A percentile compares a stretch with the other conserved stretches of the same genome.
Evolutionary conservation across 2,797 vertebrate species (phyloP).

Genomic region (Eulemur coronatus): DNA sequence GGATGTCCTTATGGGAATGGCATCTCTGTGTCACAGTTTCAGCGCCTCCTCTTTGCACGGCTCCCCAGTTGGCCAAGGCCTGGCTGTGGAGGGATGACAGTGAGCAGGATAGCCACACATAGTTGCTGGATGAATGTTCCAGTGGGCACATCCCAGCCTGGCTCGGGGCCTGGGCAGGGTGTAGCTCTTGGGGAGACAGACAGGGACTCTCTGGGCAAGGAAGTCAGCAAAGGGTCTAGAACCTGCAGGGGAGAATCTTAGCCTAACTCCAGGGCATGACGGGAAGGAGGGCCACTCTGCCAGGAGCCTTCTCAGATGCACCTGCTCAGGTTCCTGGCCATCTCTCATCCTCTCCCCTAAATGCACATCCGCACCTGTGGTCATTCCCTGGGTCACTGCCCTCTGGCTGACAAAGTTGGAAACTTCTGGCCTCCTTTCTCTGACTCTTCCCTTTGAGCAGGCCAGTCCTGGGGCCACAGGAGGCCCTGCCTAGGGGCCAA

Average conservation of each 20-base stretch:
- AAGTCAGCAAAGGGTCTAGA: background rate
- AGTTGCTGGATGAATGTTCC: slow-evolving; percentile 25
- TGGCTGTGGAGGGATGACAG: background rate
- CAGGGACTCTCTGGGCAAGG: background rate
- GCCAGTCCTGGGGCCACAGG: background rate
- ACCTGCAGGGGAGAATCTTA: background rate
- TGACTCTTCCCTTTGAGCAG: background rate
- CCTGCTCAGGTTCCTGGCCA: background rate
- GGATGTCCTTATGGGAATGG: slow-evolving; percentile 34
- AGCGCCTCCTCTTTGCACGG: slow-evolving; percentile 7
- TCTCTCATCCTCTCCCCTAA: background rate
- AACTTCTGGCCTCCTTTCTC: background rate
- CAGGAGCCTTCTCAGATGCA: background rate
- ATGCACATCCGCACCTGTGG: background rate
- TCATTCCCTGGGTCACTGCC: background rate
- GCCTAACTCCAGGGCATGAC: background rate
- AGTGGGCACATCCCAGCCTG: background rate
- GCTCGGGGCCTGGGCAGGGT: background rate
- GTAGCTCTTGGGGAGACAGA: background rate
- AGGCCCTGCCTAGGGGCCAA: background rate
- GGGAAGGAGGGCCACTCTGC: background rate
- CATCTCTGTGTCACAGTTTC: slow-evolving; percentile 72
- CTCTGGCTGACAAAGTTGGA: background rate
- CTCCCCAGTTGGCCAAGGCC: background rate
- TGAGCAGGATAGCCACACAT: background rate